These are phyloP conservation scores for Mormyrus proboscirostris DNA, from an alignment of 2,797 vertebrate species.

Conservation along the genomic window DNA sequence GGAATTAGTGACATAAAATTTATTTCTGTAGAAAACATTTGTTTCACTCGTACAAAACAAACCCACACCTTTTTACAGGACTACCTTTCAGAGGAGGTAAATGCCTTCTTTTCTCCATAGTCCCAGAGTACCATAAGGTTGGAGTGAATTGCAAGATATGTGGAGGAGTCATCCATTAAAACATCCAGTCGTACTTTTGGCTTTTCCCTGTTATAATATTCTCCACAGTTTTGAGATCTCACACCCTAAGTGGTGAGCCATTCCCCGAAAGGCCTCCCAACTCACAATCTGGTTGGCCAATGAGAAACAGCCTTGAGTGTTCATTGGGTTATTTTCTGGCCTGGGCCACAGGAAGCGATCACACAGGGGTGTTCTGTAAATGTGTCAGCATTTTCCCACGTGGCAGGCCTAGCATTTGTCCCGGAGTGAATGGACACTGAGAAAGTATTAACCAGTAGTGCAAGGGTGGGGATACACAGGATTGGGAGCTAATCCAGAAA, in stretches of 20 bases:
- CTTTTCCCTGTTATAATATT: neutral
- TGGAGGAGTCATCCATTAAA: neutral
- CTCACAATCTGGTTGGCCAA: neutral
- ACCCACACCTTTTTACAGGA: conserved; percentile 19
- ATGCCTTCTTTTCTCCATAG: neutral
- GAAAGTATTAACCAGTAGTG: conserved; percentile 15
- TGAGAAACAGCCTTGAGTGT: neutral
- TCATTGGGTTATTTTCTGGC: neutral
- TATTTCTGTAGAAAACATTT: conserved; percentile 38
- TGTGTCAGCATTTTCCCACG: conserved; percentile 23
- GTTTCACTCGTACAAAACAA: conserved; percentile 19
- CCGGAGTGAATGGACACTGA: conserved; percentile 32
- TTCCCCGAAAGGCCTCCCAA: neutral
- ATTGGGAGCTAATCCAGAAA: neutral
- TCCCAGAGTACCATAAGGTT: neutral
- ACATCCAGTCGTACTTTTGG: neutral
- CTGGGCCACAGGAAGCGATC: neutral
- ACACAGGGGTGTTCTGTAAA: conserved; percentile 10
- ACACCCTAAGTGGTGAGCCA: neutral
- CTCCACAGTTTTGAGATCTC: neutral
- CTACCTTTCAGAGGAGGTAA: conserved; percentile 17
- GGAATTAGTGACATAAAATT: conserved; percentile 26
- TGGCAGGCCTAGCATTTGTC: neutral
- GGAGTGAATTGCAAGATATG: neutral
- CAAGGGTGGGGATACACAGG: neutral